These are phyloP conservation scores for Actinia equina DNA, from an alignment of 64 coral and sea anemone species.

Conservation along the genomic window DNA sequence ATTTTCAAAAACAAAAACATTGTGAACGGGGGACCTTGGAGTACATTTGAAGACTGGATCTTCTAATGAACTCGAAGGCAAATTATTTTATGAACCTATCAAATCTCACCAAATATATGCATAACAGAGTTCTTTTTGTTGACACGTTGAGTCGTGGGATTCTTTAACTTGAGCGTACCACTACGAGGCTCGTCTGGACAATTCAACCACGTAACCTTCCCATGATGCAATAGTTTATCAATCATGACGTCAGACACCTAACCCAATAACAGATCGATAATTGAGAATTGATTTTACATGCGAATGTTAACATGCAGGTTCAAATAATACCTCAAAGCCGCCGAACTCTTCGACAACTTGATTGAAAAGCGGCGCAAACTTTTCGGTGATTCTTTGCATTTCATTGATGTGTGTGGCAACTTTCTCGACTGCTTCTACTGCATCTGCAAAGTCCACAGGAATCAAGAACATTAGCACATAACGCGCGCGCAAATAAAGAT, in stretches of 20 bases:
- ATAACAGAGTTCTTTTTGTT: conserved; percentile 64
- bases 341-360: conserved; percentile 51
- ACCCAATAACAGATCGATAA: not conserved
- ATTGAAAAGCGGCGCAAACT: conserved; percentile 78
- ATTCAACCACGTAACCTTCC: conserved; percentile 91
- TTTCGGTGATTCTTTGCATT: conserved; percentile 97
- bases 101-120: conserved; percentile 73
- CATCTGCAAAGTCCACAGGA: conserved; percentile 40
- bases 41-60: too few relatives aligned
- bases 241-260: conserved; percentile 93
- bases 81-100: too few relatives aligned
- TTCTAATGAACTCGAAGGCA: too few relatives aligned
- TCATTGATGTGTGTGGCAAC: conserved; percentile 97
- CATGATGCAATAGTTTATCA: conserved; percentile 86
- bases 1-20: too few relatives aligned
- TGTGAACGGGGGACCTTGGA: too few relatives aligned
- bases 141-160: conserved; percentile 59
- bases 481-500: not conserved
- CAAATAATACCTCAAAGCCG: conserved; percentile 69
- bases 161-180: conserved; percentile 69
- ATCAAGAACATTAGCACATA: not conserved
- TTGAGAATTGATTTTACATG: not conserved
- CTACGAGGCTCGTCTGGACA: conserved; percentile 80
- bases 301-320: not conserved
- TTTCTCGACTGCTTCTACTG: conserved; percentile 85